phyloP scores from a whole-genome alignment of 2,113 vertebrate genomes.

The Psephotus haematonotus region DNA sequence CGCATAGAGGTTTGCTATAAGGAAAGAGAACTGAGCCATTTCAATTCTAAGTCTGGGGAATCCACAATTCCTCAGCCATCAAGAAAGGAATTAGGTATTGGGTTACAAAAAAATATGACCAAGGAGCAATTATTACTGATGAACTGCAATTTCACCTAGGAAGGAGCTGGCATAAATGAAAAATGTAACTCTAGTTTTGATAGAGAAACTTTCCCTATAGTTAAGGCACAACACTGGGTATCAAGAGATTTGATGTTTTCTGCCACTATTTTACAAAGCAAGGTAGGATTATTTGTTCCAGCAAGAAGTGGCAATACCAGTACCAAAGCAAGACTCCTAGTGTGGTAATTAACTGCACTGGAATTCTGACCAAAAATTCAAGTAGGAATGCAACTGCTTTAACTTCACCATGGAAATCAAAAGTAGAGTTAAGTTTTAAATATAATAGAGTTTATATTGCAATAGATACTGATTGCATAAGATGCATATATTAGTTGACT shows the following conservation, averaged over 20 bases:
- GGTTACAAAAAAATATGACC: not conserved
- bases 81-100: not conserved
- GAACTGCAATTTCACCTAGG: not conserved
- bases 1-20: not conserved
- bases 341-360: not conserved
- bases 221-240: not conserved
- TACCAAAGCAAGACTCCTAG: not conserved
- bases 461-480: not conserved
- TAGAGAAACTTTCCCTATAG: not conserved
- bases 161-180: not conserved
- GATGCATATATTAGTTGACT: not conserved
- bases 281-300: not conserved
- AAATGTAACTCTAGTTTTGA: not conserved
- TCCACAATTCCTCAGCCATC: not conserved
- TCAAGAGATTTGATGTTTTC: not conserved
- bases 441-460: not conserved
- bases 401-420: not conserved
- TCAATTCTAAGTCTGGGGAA: not conserved
- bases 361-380: not conserved
- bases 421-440: not conserved
- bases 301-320: not conserved
- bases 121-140: not conserved
- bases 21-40: not conserved
- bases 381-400: not conserved
- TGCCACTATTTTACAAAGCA: not conserved